Percentiles rank a stretch among this genome's conserved stretches.
These are phyloP conservation scores for Ormyrus labotus DNA, from an alignment of 2,888 invertebrate species.

Conservation along the genomic window DNA sequence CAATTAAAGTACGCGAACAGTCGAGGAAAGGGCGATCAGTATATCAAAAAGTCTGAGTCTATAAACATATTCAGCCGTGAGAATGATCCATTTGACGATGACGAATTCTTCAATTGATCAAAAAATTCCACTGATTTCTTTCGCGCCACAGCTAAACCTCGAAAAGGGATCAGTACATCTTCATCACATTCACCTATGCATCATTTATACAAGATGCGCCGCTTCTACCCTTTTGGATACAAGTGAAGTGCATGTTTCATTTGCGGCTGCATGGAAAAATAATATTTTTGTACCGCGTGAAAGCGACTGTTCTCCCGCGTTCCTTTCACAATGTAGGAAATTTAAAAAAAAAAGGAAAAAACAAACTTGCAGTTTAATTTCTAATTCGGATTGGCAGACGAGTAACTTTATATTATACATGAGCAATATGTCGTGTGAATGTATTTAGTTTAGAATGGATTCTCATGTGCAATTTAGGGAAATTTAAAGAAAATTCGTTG, in stretches of 20 bases:
- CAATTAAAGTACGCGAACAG: constrained; percentile 74
- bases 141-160: constrained; percentile 34
- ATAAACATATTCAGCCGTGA: constrained; percentile 92
- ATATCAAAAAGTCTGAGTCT: constrained; percentile 91
- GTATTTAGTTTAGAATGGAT: constrained; percentile 49
- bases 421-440: constrained; percentile 53
- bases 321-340: constrained; percentile 31
- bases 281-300: constrained; percentile 62
- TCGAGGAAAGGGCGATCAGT: constrained; percentile 77
- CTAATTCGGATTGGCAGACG: constrained; percentile 20
- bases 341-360: not conserved
- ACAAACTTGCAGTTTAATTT: constrained; percentile 28
- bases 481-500: constrained; percentile 48
- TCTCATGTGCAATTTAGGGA: constrained; percentile 54
- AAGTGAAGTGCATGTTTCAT: constrained; percentile 50
- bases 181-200: constrained; percentile 44
- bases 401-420: constrained; percentile 46
- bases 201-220: constrained; percentile 46
- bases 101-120: constrained; percentile 85
- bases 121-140: constrained; percentile 53
- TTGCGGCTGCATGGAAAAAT: constrained; percentile 58
- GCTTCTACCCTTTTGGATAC: constrained; percentile 49
- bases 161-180: constrained; percentile 52
- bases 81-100: constrained; percentile 92
- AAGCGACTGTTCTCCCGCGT: constrained; percentile 47